A percentile compares a stretch with the other conserved stretches of the same genome.
Evolutionary conservation across 2,888 invertebrate species (phyloP).

Genomic region (Creontiades dilutus): DNA sequence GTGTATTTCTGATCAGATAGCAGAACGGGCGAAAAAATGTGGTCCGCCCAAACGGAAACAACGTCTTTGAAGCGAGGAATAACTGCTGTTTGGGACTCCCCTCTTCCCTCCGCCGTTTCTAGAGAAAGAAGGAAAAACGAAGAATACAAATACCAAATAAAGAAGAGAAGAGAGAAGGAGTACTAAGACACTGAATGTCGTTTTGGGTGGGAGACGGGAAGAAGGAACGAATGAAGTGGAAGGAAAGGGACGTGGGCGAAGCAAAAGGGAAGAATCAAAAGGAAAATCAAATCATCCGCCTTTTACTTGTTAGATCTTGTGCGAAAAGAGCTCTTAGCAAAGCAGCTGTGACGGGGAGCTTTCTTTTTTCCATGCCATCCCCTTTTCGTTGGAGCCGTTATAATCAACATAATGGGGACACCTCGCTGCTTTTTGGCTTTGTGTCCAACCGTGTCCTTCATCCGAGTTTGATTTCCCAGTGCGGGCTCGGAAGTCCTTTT

Average conservation of each 20-base stretch:
- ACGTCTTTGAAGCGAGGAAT: constrained; percentile 35
- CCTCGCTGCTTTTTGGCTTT: constrained; percentile 15
- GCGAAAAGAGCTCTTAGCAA: constrained; percentile 65
- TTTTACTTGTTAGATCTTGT: constrained; percentile 67
- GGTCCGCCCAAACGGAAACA: constrained; percentile 29
- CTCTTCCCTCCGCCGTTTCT: neutral
- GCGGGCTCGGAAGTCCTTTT: too few species aligned
- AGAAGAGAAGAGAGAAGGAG: neutral
- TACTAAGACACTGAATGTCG: constrained; percentile 37
- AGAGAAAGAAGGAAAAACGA: neutral
- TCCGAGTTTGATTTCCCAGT: constrained; percentile 3
- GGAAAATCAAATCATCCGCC: constrained; percentile 68
- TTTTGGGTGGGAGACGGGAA: neutral
- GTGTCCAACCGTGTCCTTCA: neutral
- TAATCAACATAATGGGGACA: constrained; percentile 65
- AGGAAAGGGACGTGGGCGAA: constrained; percentile 10
- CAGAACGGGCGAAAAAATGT: neutral
- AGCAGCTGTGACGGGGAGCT: constrained; percentile 53
- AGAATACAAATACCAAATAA: constrained; percentile 24
- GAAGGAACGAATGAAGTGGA: constrained; percentile 42
- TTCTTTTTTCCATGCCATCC: constrained; percentile 52
- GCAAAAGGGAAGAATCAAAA: constrained; percentile 53
- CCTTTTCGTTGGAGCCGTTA: constrained; percentile 51
- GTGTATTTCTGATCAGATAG: constrained; percentile 15
- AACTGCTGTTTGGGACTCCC: constrained; percentile 25